Evolutionary conservation across 2,888 invertebrate genomes (phyloP).

Genomic region (Andrena camellia): DNA sequence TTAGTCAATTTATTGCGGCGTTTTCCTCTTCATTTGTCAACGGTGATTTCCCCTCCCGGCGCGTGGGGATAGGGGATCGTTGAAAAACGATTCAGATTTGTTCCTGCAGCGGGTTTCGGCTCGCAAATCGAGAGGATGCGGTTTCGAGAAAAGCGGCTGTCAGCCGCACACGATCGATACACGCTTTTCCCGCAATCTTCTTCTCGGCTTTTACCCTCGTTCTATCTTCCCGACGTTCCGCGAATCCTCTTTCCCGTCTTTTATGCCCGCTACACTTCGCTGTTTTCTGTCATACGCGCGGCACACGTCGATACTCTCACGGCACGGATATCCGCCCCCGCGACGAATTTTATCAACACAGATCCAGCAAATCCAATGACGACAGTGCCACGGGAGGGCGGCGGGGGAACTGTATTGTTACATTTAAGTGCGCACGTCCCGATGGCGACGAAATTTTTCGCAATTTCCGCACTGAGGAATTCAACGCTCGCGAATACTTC

Average conservation of each 20-base stretch:
- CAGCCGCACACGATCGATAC: slow-evolving; percentile 54
- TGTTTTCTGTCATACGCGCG: slow-evolving; percentile 37
- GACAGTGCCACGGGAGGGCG: not conserved
- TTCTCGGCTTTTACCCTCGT: slow-evolving; percentile 44
- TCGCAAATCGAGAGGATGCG: slow-evolving; percentile 55
- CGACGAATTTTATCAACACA: slow-evolving; percentile 33
- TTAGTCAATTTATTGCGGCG: slow-evolving; percentile 22
- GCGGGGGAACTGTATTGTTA: not conserved
- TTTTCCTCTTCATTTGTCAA: slow-evolving; percentile 23
- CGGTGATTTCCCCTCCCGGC: not conserved
- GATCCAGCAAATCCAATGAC: slow-evolving; percentile 38
- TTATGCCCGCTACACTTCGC: not conserved
- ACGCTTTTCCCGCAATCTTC: slow-evolving; percentile 50
- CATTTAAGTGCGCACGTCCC: slow-evolving; percentile 4
- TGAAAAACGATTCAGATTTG: slow-evolving; percentile 43
- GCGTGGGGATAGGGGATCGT: not conserved
- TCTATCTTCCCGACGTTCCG: slow-evolving; percentile 40
- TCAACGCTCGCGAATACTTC: not conserved
- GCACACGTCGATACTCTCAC: slow-evolving; percentile 38
- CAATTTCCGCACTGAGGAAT: not conserved
- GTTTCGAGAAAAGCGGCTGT: slow-evolving; percentile 59
- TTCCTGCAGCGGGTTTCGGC: slow-evolving; percentile 20
- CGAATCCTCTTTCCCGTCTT: slow-evolving; percentile 33
- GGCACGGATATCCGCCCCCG: slow-evolving; percentile 13
- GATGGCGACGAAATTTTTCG: slow-evolving; percentile 6